phyloP scores from a whole-genome alignment of 2,797 vertebrate genomes.

The Microtus agrestis region DNA sequence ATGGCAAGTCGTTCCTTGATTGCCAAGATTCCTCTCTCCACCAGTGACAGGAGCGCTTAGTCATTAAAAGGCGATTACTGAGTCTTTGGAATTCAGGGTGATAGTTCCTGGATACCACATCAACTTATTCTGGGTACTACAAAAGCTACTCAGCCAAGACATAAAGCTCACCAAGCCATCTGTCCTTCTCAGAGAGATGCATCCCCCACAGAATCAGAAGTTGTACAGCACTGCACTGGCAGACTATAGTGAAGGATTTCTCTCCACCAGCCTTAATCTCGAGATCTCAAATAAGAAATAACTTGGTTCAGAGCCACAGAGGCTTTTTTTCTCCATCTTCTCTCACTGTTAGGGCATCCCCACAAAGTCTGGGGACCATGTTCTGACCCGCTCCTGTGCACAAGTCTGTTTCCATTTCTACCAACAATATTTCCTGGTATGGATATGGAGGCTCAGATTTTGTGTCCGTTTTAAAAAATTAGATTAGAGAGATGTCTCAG shows the following conservation, averaged over 20 bases:
- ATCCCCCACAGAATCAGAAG: not conserved
- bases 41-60: not conserved
- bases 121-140: not conserved
- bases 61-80: not conserved
- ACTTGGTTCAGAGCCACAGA: not conserved
- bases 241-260: not conserved
- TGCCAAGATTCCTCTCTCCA: not conserved
- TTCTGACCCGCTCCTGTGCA: not conserved
- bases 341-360: not conserved
- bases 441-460: not conserved
- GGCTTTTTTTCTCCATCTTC: not conserved
- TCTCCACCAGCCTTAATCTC: not conserved
- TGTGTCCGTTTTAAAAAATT: not conserved
- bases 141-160: not conserved
- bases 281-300: not conserved
- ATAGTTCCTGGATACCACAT: not conserved
- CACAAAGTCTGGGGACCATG: not conserved
- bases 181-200: not conserved
- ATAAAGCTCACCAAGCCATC: not conserved
- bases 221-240: not conserved
- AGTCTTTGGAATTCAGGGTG: not conserved
- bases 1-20: constrained; percentile 6
- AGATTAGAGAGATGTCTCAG: not conserved
- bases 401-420: not conserved
- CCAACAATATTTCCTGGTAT: not conserved